Conservation (phyloP, 2,113 vertebrate genomes). For the Phrynosoma blainvillii region DNA sequence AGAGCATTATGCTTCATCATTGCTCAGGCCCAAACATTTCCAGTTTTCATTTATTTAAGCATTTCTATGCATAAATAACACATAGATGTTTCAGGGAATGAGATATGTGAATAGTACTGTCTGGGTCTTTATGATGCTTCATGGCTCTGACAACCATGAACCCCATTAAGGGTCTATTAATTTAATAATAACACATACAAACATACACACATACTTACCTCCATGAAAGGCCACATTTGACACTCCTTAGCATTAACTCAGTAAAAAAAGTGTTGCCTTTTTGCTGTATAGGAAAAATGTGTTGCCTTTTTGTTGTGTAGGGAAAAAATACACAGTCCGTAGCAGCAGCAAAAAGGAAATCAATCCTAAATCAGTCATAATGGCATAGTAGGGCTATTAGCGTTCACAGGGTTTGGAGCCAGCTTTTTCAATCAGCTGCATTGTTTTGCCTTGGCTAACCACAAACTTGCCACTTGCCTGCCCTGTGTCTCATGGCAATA, state of each 20-base stretch:
- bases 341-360: conserved; percentile 27
- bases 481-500: conserved; percentile 46
- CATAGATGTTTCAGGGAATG: not conserved
- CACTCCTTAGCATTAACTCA: not conserved
- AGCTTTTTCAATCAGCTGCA: conserved; percentile 39
- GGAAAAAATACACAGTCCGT: not conserved
- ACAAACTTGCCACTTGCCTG: conserved; percentile 24
- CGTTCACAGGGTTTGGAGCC: conserved; percentile 3
- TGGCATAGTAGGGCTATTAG: conserved; percentile 19
- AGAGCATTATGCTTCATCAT: too few relatives aligned
- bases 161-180: not conserved
- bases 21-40: too few relatives aligned
- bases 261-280: conserved; percentile 3
- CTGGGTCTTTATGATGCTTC: not conserved
- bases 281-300: not conserved
- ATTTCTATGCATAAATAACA: not conserved
- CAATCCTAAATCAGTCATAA: conserved; percentile 33
- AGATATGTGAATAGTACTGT: not conserved
- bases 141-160: not conserved
- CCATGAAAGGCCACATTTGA: not conserved
- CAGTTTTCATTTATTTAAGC: too few relatives aligned
- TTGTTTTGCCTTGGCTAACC: conserved; percentile 38
- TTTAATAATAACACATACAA: not conserved
- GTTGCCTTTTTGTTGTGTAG: not conserved
- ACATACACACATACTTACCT: too few relatives aligned